Base-by-base conservation (phyloP, 1,140 invertebrate genomes). In the Euglossa dilemma region DNA sequence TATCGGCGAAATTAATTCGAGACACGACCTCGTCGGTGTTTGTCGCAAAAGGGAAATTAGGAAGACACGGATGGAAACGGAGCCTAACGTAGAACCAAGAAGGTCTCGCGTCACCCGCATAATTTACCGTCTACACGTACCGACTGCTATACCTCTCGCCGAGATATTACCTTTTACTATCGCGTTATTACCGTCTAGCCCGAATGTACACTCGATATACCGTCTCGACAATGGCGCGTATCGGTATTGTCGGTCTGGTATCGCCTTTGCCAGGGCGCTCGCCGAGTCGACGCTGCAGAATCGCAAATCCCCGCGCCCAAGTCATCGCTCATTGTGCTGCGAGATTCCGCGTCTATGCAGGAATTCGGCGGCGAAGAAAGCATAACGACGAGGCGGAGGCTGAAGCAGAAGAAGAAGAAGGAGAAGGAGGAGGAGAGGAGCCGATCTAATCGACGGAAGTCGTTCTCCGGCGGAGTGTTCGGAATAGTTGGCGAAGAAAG, bases 401-500 rank as follows among this genome's bases (percentile, higher is more conserved):
- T 36, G 45, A 7, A 4, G 16, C 23, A 20, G n/a, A 20, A 12
- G 36, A 7, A 2, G 61, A 56, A 6, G 36, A 14, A 14, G 14
- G 25, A 50, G 28, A 4, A 23, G 16, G 28, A 36, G 12, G 69
- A 4, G 14, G 25, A 45, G n/a, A 25, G 54, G 57, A 28, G 54
- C 50, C 67, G 78, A 74, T 87, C 67, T 83, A 87, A 87, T 87
- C 85, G 85, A 74, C 80, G 85, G 54, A 86, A 86, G 79, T 86
- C 84, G 56, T 83, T 83, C 56, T 25, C 73, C 28, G 69, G 47
- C 59, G 52, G 63, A 56, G 76, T 73, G 76, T 77, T 84, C 75
- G 72, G 73, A 80, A 87, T 87, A 87, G 85, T 87, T 87, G 66
- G 0, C 61, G 86, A 87, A 87, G 86, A 87, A 87, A 87, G 59